Evolutionary conservation across 1,140 invertebrate species (phyloP), one percentile per base, ranked within the genome.

Genomic region (Ceratina japonica): DNA sequence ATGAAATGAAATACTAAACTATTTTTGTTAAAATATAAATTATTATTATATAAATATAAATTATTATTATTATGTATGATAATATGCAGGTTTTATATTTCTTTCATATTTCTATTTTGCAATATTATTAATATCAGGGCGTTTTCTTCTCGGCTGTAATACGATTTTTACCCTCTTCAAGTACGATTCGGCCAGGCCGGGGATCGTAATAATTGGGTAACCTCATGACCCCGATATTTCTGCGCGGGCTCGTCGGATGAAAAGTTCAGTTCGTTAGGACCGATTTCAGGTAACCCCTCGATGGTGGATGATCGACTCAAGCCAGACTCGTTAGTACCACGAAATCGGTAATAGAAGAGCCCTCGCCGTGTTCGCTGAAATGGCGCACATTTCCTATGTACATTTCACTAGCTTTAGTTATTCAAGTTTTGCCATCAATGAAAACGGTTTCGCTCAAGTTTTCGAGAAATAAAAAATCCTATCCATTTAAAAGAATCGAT

Each of bases 221-320:
- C 52, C 56, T 74, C 77, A 59, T 82, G 80, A 82, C 73, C 77
- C 37, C 20, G 68, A n/a, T 81, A 37, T 31, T 31, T 74, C 24
- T 4, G 20, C 44, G 15, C 52, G 8, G 8, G 37, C 70, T 52
- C 44, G 22, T 58, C 31, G 20, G 52, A 51, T 31, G 27, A 22
- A 54, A 54, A 64, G 79, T 31, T 54, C 15, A 63, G 24, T 68
- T 76, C 56, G 62, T 72, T 51, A 81, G 31, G 15, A 56, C 44
- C 49, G 56, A 69, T 27, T 74, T 62, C 58, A 69, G 12, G 24
- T 73, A 63, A 52, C 16, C 49, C 20, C 70, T 31, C 70, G 58
- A 52, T 1, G 20, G 58, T 65, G n/a, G 22, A 15, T 27, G 37
- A 18, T 44, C 16, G 12, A 79, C 44, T 56, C 27, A 37, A 79